A percentile compares a stretch with the other conserved stretches of the same genome.
Conservation (phyloP, 2,888 invertebrate species). For the Xestoiulus laeticollis region DNA sequence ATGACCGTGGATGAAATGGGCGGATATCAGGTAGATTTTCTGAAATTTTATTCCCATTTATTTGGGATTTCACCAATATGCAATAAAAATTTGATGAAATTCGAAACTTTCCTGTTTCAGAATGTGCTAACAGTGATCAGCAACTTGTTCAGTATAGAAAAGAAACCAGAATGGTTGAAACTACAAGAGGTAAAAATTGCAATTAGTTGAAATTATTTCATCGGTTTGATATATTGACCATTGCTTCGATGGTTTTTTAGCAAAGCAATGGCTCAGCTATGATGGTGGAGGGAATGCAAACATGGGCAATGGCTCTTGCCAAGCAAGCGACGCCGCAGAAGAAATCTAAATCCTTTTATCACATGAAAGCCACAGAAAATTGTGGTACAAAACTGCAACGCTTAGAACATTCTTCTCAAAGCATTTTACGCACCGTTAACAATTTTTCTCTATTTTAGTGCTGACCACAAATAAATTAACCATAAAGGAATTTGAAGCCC, state of each 20-base stretch:
- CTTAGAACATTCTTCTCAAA: background rate
- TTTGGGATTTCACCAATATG: too few species aligned
- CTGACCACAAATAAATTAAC: slow-evolving; percentile 35
- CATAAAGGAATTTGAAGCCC: slow-evolving; percentile 25
- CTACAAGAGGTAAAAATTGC: slow-evolving; percentile 23
- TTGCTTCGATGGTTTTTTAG: background rate
- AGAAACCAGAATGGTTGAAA: slow-evolving; percentile 44
- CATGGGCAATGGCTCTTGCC: slow-evolving; percentile 31
- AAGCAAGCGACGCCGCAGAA: slow-evolving; percentile 5
- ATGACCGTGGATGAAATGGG: slow-evolving; percentile 48
- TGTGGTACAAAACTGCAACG: background rate
- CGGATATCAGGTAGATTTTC: slow-evolving; percentile 49
- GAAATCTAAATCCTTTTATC: slow-evolving; percentile 36
- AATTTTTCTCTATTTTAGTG: background rate
- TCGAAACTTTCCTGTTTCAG: background rate
- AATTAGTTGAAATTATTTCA: background rate
- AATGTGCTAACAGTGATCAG: slow-evolving; percentile 23
- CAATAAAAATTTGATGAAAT: background rate
- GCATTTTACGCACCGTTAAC: background rate
- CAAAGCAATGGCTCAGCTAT: slow-evolving; percentile 16
- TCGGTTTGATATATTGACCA: background rate
- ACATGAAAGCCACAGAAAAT: slow-evolving; percentile 6
- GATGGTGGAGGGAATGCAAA: slow-evolving; percentile 11
- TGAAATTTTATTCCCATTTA: too few species aligned
- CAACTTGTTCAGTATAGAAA: slow-evolving; percentile 9